phyloP scores from a whole-genome alignment of 2,797 vertebrate genomes.

The Champsocephalus gunnari region DNA sequence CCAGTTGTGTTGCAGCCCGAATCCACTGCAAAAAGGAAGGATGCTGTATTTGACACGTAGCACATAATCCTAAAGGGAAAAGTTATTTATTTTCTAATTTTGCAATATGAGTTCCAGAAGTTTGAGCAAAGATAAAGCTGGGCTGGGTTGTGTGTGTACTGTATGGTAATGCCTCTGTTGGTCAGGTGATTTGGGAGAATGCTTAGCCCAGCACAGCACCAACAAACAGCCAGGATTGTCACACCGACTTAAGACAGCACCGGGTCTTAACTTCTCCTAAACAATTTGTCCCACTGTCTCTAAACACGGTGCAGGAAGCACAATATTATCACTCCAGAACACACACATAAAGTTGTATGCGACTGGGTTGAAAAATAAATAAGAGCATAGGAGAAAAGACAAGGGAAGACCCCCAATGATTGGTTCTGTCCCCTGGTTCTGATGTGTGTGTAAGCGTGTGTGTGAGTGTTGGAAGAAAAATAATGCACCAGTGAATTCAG shows the following conservation, averaged over 20 bases:
- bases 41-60: constrained; percentile 20
- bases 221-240: constrained; percentile 54
- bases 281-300: constrained; percentile 31
- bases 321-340: constrained; percentile 39
- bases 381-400: constrained; percentile 38
- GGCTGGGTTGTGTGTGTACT: neutral
- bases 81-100: constrained; percentile 40
- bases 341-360: constrained; percentile 8
- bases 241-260: constrained; percentile 44
- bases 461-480: constrained; percentile 32
- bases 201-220: constrained; percentile 45
- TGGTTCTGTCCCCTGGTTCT: constrained; percentile 23
- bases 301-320: constrained; percentile 38
- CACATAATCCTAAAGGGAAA: constrained; percentile 29
- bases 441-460: neutral
- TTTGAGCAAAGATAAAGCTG: constrained; percentile 12
- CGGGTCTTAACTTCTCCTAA: constrained; percentile 24
- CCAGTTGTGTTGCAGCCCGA: neutral
- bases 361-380: constrained; percentile 27
- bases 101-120: constrained; percentile 52
- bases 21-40: constrained; percentile 10
- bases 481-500: constrained; percentile 52
- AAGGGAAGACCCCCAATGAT: constrained; percentile 39
- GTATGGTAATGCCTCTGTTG: neutral
- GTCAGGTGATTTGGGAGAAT: constrained; percentile 55